These are phyloP conservation scores for Elephantulus edwardii DNA, from an alignment of 2,113 vertebrate species.

Conservation along the genomic window DNA sequence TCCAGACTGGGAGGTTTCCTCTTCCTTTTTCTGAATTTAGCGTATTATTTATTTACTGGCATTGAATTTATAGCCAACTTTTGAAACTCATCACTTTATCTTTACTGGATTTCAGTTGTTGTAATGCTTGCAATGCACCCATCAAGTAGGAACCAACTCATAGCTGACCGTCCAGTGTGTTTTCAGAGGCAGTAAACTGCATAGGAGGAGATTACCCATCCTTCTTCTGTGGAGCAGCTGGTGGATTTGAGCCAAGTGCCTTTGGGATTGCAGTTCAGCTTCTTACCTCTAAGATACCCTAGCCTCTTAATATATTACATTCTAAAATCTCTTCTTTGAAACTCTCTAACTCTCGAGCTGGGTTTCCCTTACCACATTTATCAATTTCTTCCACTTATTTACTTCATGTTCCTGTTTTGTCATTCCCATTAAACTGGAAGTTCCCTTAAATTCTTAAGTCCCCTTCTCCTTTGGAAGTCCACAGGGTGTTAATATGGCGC, in stretches of 20 bases:
- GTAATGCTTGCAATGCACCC: no score
- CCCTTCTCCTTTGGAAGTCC: neutral
- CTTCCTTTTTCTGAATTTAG: neutral
- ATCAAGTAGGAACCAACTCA: no score
- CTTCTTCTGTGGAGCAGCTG: no score
- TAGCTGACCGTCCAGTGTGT: no score
- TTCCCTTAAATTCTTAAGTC: neutral
- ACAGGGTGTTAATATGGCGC: neutral
- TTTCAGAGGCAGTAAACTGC: no score
- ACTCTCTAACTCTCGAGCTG: neutral
- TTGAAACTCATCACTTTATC: neutral
- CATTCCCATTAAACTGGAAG: neutral
- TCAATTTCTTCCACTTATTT: conserved; percentile 21
- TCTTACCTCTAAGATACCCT: no score
- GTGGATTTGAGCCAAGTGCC: neutral
- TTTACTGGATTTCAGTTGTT: neutral
- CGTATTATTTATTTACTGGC: neutral
- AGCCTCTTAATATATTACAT: neutral
- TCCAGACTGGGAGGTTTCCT: neutral
- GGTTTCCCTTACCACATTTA: neutral
- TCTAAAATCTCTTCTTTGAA: neutral
- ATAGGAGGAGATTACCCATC: no score
- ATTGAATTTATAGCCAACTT: neutral
- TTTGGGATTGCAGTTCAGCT: neutral
- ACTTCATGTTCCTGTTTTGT: neutral